These are phyloP conservation scores for Tonatia bakeri DNA, from an alignment of 2,113 vertebrate species.

Conservation along the genomic window DNA sequence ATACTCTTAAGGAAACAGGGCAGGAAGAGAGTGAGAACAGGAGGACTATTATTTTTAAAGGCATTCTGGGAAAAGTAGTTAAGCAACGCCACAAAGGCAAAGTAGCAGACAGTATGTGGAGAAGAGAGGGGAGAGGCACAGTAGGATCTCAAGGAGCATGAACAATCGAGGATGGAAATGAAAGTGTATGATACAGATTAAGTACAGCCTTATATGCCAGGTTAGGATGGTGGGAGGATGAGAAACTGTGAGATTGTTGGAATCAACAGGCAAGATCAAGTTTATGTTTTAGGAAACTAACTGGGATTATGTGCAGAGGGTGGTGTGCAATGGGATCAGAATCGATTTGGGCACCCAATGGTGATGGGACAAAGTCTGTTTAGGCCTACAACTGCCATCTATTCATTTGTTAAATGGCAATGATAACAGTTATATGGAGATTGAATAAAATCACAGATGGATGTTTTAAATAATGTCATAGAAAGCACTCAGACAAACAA, in stretches of 20 bases:
- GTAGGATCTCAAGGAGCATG: not conserved
- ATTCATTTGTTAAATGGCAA: not conserved
- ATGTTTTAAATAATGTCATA: not conserved
- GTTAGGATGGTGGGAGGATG: not conserved
- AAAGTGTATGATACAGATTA: not conserved
- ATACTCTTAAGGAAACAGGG: conserved; percentile 13
- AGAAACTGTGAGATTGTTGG: not conserved
- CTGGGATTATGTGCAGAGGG: not conserved
- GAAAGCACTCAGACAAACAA: not conserved
- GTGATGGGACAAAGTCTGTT: not conserved
- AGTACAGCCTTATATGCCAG: not conserved
- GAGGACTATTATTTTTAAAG: not conserved
- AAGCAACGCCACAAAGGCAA: not conserved
- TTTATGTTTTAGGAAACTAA: not conserved
- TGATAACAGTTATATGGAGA: not conserved
- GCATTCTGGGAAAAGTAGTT: not conserved
- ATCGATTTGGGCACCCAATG: not conserved
- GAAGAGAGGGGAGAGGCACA: not conserved
- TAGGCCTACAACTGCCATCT: not conserved
- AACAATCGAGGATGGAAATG: not conserved
- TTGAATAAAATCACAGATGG: not conserved
- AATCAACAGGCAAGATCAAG: not conserved
- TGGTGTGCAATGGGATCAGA: not conserved
- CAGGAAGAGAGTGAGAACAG: conserved; percentile 16
- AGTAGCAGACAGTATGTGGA: not conserved